Percentiles rank a stretch among this genome's conserved stretches.
Evolutionary conservation across 2,888 invertebrate species (phyloP).

Genomic region (Electrophaes corylata): DNA sequence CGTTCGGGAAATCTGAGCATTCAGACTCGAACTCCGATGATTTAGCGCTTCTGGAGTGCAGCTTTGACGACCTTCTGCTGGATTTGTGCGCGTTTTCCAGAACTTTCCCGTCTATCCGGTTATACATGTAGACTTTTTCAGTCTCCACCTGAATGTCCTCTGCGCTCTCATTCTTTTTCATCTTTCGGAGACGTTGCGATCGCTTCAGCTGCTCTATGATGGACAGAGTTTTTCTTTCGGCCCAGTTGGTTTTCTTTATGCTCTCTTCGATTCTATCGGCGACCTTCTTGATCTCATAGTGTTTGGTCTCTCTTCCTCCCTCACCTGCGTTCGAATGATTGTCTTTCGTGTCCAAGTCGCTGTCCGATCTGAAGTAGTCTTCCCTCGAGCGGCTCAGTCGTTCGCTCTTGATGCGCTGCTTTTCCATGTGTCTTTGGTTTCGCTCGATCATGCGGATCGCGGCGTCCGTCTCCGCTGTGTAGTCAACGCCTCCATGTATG

Average conservation of each 20-base stretch:
- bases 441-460: slow-evolving; percentile 83
- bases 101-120: slow-evolving; percentile 79
- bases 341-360: slow-evolving; percentile 67
- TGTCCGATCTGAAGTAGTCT: slow-evolving; percentile 72
- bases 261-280: slow-evolving; percentile 76
- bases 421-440: slow-evolving; percentile 85
- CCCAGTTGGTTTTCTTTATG: slow-evolving; percentile 81
- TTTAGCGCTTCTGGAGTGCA: slow-evolving; percentile 86
- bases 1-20: slow-evolving; percentile 81
- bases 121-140: slow-evolving; percentile 75
- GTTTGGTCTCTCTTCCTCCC: slow-evolving; percentile 57
- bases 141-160: slow-evolving; percentile 79
- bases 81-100: slow-evolving; percentile 83
- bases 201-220: slow-evolving; percentile 78
- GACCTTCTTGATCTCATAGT: slow-evolving; percentile 68
- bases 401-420: slow-evolving; percentile 78
- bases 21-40: slow-evolving; percentile 92
- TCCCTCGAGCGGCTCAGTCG: slow-evolving; percentile 69
- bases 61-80: slow-evolving; percentile 71
- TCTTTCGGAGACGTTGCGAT: slow-evolving; percentile 71
- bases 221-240: slow-evolving; percentile 75
- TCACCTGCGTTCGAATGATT: slow-evolving; percentile 48
- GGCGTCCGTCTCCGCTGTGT: slow-evolving; percentile 85
- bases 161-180: slow-evolving; percentile 71
- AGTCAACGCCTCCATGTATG: slow-evolving; percentile 76